These are phyloP conservation scores for Porites rus DNA, from an alignment of 92 coral and sea anemone genomes.

Conservation along the genomic window DNA sequence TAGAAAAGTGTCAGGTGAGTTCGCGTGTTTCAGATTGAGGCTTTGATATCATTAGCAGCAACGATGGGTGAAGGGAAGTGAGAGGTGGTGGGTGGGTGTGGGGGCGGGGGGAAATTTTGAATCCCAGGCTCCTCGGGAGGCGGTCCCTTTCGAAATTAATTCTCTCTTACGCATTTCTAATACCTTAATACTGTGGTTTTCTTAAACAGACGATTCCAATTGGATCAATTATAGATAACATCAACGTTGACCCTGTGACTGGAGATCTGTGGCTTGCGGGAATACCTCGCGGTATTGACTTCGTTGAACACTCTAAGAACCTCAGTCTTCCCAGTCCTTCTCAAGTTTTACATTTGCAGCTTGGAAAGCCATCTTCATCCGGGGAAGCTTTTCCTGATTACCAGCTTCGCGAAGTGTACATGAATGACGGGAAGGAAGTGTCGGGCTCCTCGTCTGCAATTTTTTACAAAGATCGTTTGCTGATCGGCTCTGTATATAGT, in stretches of 20 bases:
- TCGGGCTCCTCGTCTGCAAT: slow-evolving; percentile 64
- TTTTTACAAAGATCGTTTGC: slow-evolving; percentile 73
- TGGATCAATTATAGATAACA: slow-evolving; percentile 78
- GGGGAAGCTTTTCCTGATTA: slow-evolving; percentile 65
- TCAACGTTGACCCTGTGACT: slow-evolving; percentile 74
- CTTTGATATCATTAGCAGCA: too few species aligned
- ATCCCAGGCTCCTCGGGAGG: too few species aligned
- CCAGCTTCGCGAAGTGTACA: slow-evolving; percentile 73
- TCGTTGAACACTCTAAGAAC: slow-evolving; percentile 59
- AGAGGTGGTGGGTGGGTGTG: too few species aligned
- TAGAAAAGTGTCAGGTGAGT: slow-evolving; percentile 75
- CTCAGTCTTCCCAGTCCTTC: slow-evolving; percentile 75
- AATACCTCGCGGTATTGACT: slow-evolving; percentile 48
- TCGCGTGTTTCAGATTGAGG: background rate
- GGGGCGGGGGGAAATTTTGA: too few species aligned
- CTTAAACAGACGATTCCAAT: slow-evolving; percentile 52
- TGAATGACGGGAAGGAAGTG: slow-evolving; percentile 72
- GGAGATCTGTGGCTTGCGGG: slow-evolving; percentile 89
- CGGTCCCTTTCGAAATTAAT: too few species aligned
- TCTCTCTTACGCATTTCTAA: too few species aligned
- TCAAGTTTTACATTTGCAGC: slow-evolving; percentile 60
- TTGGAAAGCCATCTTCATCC: slow-evolving; percentile 57
- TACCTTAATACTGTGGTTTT: background rate
- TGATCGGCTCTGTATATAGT: slow-evolving; percentile 77
- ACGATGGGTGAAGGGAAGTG: too few species aligned